phyloP scores from a whole-genome alignment of 2,888 invertebrate species.

The Rotaria magnacalcarata region DNA sequence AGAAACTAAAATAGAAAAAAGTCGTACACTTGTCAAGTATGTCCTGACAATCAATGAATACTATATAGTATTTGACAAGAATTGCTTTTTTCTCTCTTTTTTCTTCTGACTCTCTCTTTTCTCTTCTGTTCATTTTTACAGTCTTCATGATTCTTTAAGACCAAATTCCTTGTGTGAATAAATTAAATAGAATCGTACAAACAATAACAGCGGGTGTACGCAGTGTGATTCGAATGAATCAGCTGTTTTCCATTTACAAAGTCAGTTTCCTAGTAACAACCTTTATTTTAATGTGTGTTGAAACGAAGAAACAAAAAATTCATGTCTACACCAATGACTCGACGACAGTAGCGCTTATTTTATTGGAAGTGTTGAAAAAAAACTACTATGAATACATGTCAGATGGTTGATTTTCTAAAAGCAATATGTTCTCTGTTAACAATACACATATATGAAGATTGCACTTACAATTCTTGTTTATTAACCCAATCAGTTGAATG shows the following conservation, averaged over 20 bases:
- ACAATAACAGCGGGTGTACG: background rate
- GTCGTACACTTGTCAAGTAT: background rate
- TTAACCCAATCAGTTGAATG: too few relatives aligned
- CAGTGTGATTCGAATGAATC: background rate
- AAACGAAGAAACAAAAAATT: background rate
- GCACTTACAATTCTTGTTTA: too few relatives aligned
- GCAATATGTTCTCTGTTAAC: too few relatives aligned
- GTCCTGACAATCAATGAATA: background rate
- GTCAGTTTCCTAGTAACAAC: constrained; percentile 9
- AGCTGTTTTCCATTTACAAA: background rate
- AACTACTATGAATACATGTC: background rate
- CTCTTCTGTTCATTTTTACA: background rate
- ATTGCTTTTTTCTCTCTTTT: background rate
- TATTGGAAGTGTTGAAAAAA: background rate
- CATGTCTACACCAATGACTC: background rate
- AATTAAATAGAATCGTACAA: background rate
- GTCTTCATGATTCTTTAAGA: background rate
- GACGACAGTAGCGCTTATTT: background rate
- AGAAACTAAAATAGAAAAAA: background rate
- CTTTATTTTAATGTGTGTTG: background rate
- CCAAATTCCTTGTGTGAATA: background rate
- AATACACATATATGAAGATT: too few relatives aligned
- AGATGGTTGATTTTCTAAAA: background rate
- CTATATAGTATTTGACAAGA: background rate
- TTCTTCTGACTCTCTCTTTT: background rate